phyloP scores from a whole-genome alignment of 2,888 invertebrate species.

The Euphydryas editha region DNA sequence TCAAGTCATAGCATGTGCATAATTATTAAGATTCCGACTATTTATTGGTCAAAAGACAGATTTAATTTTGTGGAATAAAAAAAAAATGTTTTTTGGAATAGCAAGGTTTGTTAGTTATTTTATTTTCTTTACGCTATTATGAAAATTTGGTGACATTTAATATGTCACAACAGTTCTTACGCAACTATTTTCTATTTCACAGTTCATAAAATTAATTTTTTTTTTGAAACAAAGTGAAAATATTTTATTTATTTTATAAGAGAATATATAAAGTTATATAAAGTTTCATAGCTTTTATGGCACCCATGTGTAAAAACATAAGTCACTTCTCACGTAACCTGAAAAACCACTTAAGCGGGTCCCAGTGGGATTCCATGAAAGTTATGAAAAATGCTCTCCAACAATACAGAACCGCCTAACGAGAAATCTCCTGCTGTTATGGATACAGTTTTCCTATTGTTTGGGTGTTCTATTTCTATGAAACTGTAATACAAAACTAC shows the following conservation, averaged over 20 bases:
- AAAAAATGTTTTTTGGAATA: too few species aligned
- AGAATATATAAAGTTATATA: neutral
- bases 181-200: too few species aligned
- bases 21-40: too few species aligned
- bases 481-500: neutral
- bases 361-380: conserved; percentile 42
- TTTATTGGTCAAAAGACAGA: too few species aligned
- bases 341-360: conserved; percentile 47
- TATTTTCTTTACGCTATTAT: too few species aligned
- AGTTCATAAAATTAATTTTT: too few species aligned
- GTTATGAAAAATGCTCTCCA: conserved; percentile 44
- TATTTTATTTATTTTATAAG: neutral
- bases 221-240: neutral
- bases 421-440: conserved; percentile 32
- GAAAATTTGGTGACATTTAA: too few species aligned
- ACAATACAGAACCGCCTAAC: conserved; percentile 36
- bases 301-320: conserved; percentile 21
- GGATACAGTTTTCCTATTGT: conserved; percentile 21
- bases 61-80: too few species aligned
- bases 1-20: too few species aligned
- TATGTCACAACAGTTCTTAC: too few species aligned
- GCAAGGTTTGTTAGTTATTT: too few species aligned
- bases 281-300: conserved; percentile 14
- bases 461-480: conserved; percentile 7
- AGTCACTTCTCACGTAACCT: conserved; percentile 35